Percentiles rank a stretch among this genome's conserved stretches.
phyloP scores from a whole-genome alignment of 2,113 vertebrate genomes.

The Melanerpes formicivorus region DNA sequence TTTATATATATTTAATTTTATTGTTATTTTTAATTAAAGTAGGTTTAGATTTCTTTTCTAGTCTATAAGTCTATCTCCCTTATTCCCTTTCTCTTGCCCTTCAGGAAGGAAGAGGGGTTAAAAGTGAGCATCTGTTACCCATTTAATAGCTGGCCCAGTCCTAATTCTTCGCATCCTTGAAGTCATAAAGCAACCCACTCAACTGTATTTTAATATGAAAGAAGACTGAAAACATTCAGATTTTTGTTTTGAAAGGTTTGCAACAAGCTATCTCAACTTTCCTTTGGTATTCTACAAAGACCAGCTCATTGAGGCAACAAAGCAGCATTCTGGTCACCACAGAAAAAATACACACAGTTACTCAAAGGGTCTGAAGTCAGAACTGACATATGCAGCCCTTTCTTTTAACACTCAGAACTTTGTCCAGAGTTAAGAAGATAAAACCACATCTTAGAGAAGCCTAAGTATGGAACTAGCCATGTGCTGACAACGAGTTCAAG shows the following conservation, averaged over 20 bases:
- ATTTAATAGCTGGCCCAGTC: too few relatives aligned
- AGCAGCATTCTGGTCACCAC: background rate
- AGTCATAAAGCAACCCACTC: background rate
- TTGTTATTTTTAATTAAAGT: too few relatives aligned
- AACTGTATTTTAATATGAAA: background rate
- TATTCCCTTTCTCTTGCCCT: too few relatives aligned
- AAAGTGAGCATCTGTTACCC: too few relatives aligned
- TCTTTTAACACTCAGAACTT: background rate
- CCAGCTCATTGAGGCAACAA: background rate
- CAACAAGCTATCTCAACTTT: background rate
- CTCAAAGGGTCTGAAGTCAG: background rate
- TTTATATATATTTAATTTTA: too few relatives aligned
- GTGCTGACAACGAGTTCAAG: fast-evolving
- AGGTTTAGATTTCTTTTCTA: too few relatives aligned
- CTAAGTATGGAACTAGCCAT: background rate
- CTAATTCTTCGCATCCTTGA: background rate
- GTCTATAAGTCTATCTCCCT: too few relatives aligned
- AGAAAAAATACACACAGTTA: background rate
- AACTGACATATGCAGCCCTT: background rate
- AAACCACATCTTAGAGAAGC: background rate
- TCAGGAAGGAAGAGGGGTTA: too few relatives aligned
- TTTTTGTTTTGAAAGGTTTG: background rate
- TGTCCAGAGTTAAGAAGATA: background rate
- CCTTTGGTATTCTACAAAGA: background rate
- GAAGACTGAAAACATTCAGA: background rate